Conservation (phyloP, 2,888 invertebrate species). For the Galerucella pusilla region DNA sequence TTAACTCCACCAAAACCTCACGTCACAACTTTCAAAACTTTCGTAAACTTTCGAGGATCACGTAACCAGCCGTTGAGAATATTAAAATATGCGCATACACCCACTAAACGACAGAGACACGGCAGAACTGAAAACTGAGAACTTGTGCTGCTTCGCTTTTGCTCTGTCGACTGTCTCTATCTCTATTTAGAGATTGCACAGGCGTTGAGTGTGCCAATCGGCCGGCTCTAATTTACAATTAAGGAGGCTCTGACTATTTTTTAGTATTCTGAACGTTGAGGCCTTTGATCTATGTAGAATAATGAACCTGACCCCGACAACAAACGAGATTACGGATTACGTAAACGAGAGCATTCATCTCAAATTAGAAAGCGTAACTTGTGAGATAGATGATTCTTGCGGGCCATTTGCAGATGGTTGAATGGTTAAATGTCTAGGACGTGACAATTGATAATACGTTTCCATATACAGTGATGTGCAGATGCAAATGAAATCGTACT, state of each 20-base stretch:
- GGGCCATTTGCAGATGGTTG: background rate
- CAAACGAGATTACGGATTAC: conserved; percentile 22
- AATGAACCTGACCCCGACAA: conserved; percentile 34
- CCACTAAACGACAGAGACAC: conserved; percentile 16
- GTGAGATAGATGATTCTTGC: background rate
- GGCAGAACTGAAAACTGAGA: conserved; percentile 27
- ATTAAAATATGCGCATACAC: conserved; percentile 6
- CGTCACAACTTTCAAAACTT: conserved; percentile 24
- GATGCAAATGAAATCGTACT: too few relatives aligned
- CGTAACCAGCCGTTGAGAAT: conserved; percentile 11
- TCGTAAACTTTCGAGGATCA: conserved; percentile 23
- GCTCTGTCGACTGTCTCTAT: conserved; percentile 22
- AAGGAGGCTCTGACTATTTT: conserved; percentile 21
- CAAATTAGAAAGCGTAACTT: background rate
- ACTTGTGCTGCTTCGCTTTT: conserved; percentile 21
- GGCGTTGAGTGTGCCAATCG: conserved; percentile 35
- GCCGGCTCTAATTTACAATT: conserved; percentile 27
- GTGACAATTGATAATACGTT: background rate
- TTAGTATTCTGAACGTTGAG: conserved; percentile 23
- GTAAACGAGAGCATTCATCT: conserved; percentile 13
- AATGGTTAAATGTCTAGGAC: background rate
- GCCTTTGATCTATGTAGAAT: conserved; percentile 27
- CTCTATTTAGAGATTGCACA: conserved; percentile 28
- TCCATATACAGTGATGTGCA: too few relatives aligned
- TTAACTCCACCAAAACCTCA: conserved; percentile 19